A percentile compares a stretch with the other conserved stretches of the same genome.
Conservation (phyloP, 2,888 invertebrate species). For the Rhagophthalmus giganteus region DNA sequence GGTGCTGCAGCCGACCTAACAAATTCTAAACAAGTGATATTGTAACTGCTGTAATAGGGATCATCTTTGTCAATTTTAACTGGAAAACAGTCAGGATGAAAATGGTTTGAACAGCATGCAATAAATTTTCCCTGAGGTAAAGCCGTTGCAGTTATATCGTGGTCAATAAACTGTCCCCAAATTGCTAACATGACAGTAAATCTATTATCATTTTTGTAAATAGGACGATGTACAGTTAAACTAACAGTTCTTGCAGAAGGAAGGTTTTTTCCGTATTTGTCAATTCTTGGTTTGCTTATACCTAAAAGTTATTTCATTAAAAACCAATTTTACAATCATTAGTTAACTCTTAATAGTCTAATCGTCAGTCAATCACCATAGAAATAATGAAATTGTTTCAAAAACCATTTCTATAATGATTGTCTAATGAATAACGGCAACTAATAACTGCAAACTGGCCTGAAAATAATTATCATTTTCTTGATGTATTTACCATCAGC, state of each 20-base stretch:
- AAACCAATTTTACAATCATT: neutral
- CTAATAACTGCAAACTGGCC: too few relatives aligned
- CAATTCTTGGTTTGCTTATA: slow-evolving; percentile 65
- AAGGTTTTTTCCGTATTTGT: slow-evolving; percentile 59
- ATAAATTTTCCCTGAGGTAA: slow-evolving; percentile 72
- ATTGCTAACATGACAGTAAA: slow-evolving; percentile 85
- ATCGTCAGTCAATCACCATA: too few relatives aligned
- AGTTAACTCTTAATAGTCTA: too few relatives aligned
- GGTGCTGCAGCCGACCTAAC: slow-evolving; percentile 80
- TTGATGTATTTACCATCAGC: slow-evolving; percentile 64
- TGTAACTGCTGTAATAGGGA: slow-evolving; percentile 68
- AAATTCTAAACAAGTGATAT: slow-evolving; percentile 82
- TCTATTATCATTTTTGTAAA: slow-evolving; percentile 71
- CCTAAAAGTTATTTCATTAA: slow-evolving; percentile 52
- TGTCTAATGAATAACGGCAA: too few relatives aligned
- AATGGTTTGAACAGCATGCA: slow-evolving; percentile 64
- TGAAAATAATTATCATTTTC: too few relatives aligned
- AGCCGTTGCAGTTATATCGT: slow-evolving; percentile 85
- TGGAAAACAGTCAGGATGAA: slow-evolving; percentile 81
- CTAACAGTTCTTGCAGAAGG: slow-evolving; percentile 80
- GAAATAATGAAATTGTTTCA: too few relatives aligned
- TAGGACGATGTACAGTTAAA: slow-evolving; percentile 71
- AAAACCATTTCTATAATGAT: too few relatives aligned
- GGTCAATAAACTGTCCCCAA: slow-evolving; percentile 88
- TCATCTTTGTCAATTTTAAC: slow-evolving; percentile 69